These are phyloP conservation scores for Heteromyza rotundicornis DNA, from an alignment of 2,888 invertebrate genomes.

Conservation along the genomic window DNA sequence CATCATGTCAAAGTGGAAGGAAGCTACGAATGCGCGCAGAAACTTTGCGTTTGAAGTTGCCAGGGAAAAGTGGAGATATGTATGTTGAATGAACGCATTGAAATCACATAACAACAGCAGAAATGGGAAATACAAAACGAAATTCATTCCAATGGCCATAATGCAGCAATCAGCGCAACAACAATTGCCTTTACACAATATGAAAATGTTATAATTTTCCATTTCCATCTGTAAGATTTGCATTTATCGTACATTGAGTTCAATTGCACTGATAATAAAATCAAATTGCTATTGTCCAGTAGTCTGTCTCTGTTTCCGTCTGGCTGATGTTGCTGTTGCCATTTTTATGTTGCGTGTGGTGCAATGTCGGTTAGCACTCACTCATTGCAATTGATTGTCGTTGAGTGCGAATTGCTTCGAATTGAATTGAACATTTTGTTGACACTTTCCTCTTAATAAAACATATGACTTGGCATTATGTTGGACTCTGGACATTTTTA, in stretches of 20 bases:
- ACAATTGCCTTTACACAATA: constrained; percentile 12
- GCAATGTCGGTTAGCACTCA: too few relatives aligned
- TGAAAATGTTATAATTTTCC: constrained; percentile 35
- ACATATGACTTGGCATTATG: too few relatives aligned
- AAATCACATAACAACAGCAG: constrained; percentile 26
- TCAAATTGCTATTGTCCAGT: too few relatives aligned
- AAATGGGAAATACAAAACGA: background rate
- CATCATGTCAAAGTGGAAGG: constrained; percentile 36
- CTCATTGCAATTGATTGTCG: too few relatives aligned
- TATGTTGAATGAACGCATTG: constrained; percentile 30
- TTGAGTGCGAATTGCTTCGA: too few relatives aligned
- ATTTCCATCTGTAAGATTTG: constrained; percentile 29
- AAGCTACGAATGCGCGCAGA: constrained; percentile 38
- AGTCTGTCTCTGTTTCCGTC: too few relatives aligned
- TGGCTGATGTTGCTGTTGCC: too few relatives aligned
- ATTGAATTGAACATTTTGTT: too few relatives aligned
- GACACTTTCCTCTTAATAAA: too few relatives aligned
- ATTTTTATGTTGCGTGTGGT: too few relatives aligned
- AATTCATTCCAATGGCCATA: background rate
- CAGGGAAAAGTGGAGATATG: constrained; percentile 30
- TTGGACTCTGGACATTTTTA: too few relatives aligned
- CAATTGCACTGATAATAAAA: background rate
- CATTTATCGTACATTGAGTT: too few relatives aligned
- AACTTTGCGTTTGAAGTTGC: background rate
- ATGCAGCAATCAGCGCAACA: background rate